These are phyloP conservation scores for Phenacoccus solenopsis DNA, from an alignment of 1,140 invertebrate species.

Conservation along the genomic window DNA sequence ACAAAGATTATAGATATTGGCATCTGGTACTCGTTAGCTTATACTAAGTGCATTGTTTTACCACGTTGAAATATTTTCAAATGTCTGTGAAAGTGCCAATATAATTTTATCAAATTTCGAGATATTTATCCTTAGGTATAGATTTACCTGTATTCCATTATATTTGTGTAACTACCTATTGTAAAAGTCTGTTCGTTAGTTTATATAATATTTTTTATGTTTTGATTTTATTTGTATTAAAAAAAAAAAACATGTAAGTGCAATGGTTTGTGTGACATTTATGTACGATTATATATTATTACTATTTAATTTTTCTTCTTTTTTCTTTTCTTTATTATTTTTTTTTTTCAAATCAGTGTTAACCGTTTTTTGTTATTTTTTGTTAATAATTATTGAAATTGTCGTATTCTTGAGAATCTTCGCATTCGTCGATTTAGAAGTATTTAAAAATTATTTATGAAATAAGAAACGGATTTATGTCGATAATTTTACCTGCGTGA, in stretches of 20 bases:
- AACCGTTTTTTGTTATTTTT: conserved; percentile 1
- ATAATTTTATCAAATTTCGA: no score
- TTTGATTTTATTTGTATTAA: background rate
- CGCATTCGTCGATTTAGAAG: background rate
- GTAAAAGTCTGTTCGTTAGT: background rate
- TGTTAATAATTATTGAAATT: background rate
- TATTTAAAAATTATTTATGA: background rate
- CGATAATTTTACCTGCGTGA: background rate
- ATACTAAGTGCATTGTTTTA: no score
- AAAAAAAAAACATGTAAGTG: background rate
- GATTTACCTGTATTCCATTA: no score
- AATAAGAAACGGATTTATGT: background rate
- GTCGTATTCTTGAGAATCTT: background rate
- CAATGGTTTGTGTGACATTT: no score
- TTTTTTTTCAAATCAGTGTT: background rate
- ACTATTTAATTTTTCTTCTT: no score
- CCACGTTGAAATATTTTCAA: no score
- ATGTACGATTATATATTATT: background rate
- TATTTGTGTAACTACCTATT: no score
- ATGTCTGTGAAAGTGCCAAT: no score
- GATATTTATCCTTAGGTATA: no score
- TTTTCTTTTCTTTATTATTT: background rate
- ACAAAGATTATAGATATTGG: no score
- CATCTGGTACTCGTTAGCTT: no score
- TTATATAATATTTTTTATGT: background rate